phyloP scores from a whole-genome alignment of 2,113 vertebrate genomes.

The Austrofundulus limnaeus region DNA sequence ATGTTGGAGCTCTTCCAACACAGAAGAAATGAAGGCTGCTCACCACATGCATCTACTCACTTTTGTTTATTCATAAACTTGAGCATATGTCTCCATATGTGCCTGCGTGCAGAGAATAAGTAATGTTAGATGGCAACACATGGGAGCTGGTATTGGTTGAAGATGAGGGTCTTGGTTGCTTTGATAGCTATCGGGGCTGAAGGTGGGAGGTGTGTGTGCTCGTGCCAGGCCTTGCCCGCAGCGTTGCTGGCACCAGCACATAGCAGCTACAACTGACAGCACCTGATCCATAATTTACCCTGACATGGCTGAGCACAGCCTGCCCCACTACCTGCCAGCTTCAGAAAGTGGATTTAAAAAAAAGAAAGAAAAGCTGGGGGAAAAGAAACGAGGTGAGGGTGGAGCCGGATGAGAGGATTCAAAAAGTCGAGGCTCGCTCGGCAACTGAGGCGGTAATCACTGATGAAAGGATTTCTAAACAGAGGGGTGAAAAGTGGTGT shows the following conservation, averaged over 20 bases:
- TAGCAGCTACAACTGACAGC: slow-evolving; percentile 62
- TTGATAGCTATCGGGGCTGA: slow-evolving; percentile 26
- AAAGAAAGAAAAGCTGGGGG: slow-evolving; percentile 35
- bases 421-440: slow-evolving; percentile 43
- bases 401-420: slow-evolving; percentile 25
- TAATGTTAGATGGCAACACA: slow-evolving; percentile 48
- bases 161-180: slow-evolving; percentile 43
- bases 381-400: slow-evolving; percentile 40
- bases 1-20: slow-evolving; percentile 45
- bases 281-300: slow-evolving; percentile 76
- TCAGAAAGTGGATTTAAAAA: slow-evolving; percentile 26
- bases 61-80: slow-evolving; percentile 51
- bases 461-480: slow-evolving; percentile 54
- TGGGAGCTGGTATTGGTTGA: slow-evolving; percentile 30
- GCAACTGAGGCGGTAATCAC: slow-evolving; percentile 48
- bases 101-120: slow-evolving; percentile 45
- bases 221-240: slow-evolving; percentile 60
- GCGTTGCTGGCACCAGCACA: slow-evolving; percentile 63
- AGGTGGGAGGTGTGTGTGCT: slow-evolving; percentile 32
- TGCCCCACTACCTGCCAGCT: slow-evolving; percentile 56
- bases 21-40: slow-evolving; percentile 40
- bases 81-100: slow-evolving; percentile 34
- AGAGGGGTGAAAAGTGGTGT: slow-evolving; percentile 23
- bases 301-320: slow-evolving; percentile 64
- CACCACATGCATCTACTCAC: slow-evolving; percentile 45